phyloP scores from a whole-genome alignment of 2,113 vertebrate genomes.

The Brienomyrus longianalis region DNA sequence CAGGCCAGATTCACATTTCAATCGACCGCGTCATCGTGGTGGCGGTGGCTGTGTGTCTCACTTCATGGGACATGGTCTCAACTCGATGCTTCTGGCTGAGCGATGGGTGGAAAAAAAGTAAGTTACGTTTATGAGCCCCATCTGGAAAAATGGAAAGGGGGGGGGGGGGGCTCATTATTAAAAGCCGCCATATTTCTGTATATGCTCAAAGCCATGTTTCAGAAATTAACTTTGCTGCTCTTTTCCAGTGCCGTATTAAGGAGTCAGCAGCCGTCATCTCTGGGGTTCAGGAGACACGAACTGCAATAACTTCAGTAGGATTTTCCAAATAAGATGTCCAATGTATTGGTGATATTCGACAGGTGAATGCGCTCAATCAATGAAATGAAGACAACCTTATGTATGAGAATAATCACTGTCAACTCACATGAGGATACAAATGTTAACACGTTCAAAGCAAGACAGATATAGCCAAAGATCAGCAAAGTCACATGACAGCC shows the following conservation, averaged over 20 bases:
- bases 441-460: background rate
- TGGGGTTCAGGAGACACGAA: background rate
- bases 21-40: background rate
- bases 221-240: background rate
- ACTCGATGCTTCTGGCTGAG: background rate
- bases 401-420: background rate
- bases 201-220: background rate
- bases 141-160: background rate
- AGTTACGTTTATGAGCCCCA: background rate
- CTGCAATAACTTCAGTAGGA: background rate
- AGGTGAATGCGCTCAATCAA: background rate
- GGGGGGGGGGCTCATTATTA: background rate
- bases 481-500: background rate
- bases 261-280: background rate
- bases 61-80: background rate
- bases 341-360: background rate
- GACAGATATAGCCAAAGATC: background rate
- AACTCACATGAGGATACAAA: background rate
- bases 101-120: too few species aligned
- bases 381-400: background rate
- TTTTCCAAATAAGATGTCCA: background rate
- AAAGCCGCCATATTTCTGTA: background rate
- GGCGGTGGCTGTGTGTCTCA: background rate
- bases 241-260: background rate
- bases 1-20: slow-evolving; percentile 24